Base-by-base conservation (phyloP, 2,797 vertebrate species). In the Micrastur ruficollis region DNA sequence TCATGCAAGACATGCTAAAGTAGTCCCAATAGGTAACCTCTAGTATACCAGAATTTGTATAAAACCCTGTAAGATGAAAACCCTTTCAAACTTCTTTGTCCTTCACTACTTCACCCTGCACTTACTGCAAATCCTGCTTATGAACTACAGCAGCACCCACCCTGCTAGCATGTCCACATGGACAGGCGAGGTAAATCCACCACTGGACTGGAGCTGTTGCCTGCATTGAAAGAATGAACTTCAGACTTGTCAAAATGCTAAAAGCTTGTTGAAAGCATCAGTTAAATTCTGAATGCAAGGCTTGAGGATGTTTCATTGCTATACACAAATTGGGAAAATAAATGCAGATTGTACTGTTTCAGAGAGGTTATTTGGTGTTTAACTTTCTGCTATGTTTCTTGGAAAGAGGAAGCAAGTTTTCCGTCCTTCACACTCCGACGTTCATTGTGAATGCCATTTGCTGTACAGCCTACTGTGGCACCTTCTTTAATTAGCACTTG, bases 401-500 rank as follows among this genome's bases (percentile, higher is more conserved):
- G 79, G 80, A 72, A 66, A 62, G 82, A 91, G 90, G 88, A 90
- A 88, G 59, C n/a, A 90, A 75, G 29, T 55, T 93, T 96, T 91
- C 76, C 9, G 4, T 84, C 76, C 87, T 93, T 96, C 82, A 95
- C 70, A 75, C 95, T 89, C 52, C 73, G 70, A 1, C 10, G 34
- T 95, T 91, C 85, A 40, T 66, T 81, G 82, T 95, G 90, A 95
- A 95, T 91, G 82, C 53, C 0, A 0, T 78, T 74, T 81, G 76
- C 89, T 70, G 38, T 50, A 80, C 83, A 81, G 55, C 86, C 81
- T 61, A 56, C 85, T 5, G 5, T 78, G 89, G 65, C 94, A 94
- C 68, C 72, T 88, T 56, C 36, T 44, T 85, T 95, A 96, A 95
- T 97, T 96, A 88, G 89, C 66, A 59, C 79, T 91, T 75, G 50